Conservation (phyloP, 2,113 vertebrate genomes). For the Cryptotis parvus region DNA sequence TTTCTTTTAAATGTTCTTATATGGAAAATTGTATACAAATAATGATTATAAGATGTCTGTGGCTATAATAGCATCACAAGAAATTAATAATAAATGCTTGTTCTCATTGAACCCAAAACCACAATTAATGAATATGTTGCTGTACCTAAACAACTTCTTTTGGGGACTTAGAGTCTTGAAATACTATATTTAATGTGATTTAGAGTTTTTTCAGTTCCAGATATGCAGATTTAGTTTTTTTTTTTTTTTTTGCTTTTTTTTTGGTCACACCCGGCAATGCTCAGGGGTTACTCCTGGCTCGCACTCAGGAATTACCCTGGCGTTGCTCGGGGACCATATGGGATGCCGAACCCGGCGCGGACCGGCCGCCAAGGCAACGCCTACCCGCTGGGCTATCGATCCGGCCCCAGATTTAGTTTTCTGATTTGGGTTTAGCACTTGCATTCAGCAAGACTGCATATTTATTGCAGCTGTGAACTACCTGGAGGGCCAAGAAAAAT, state of each 20-base stretch:
- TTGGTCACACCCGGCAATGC: too few relatives aligned
- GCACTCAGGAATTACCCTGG: too few relatives aligned
- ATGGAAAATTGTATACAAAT: background rate
- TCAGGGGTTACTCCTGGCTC: too few relatives aligned
- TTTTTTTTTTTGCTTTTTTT: too few relatives aligned
- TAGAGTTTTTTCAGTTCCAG: background rate
- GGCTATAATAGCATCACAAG: background rate
- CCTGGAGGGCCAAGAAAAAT: constrained; percentile 53
- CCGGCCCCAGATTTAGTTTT: too few relatives aligned
- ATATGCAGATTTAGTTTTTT: background rate
- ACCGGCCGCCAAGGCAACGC: too few relatives aligned
- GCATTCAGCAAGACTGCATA: constrained; percentile 28
- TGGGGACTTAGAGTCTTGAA: background rate
- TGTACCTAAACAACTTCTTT: background rate
- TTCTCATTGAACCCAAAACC: background rate
- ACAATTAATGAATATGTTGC: background rate
- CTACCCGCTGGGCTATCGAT: too few relatives aligned
- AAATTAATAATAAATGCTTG: constrained; percentile 18
- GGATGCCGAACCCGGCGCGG: too few relatives aligned
- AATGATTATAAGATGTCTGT: background rate
- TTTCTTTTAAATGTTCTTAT: background rate
- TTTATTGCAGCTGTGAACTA: constrained; percentile 8
- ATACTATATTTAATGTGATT: background rate
- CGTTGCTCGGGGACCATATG: too few relatives aligned
- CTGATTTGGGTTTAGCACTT: background rate